A percentile compares a stretch with the other conserved stretches of the same genome.
Evolutionary conservation across 23 tunicate genomes (phyloP).

Genomic region (Ascidia mentula): DNA sequence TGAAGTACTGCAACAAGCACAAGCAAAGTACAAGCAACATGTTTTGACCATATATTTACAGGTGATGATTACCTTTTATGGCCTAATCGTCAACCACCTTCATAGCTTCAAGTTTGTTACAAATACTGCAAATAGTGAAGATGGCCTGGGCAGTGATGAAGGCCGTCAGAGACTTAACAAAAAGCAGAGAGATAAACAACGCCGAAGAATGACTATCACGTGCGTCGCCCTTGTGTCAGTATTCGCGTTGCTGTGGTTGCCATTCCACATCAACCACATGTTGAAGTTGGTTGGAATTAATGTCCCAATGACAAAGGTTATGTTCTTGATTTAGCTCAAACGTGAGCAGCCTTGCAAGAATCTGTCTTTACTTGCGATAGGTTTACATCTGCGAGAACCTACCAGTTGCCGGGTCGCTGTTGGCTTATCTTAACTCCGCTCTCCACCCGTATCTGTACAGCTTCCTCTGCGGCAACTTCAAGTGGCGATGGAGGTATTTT

Average conservation of each 20-base stretch:
- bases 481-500: conserved; percentile 2
- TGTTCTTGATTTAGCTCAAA: no score
- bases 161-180: neutral
- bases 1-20: no score
- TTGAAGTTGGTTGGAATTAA: conserved; percentile 53
- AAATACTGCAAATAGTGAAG: neutral
- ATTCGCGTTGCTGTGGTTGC: conserved; percentile 72
- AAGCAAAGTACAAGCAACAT: no score
- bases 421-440: conserved; percentile 25
- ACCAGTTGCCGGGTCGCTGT: conserved; percentile 12
- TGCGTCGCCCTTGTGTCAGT: conserved; percentile 64
- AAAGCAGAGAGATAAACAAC: conserved; percentile 46
- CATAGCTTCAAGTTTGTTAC: conserved; percentile 4
- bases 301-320: conserved; percentile 16
- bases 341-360: no score
- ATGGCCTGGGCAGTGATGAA: no score
- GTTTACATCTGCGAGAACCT: neutral
- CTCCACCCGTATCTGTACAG: conserved; percentile 9
- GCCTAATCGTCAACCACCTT: conserved; percentile 50
- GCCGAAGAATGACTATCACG: conserved; percentile 72
- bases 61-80: conserved; percentile 69
- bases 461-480: neutral
- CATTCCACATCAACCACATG: conserved; percentile 58
- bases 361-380: neutral
- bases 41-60: neutral